Evolutionary conservation across 30 jellyfish, hydroid and myxozoan species (phyloP).

Genomic region (Sanderia malayensis): DNA sequence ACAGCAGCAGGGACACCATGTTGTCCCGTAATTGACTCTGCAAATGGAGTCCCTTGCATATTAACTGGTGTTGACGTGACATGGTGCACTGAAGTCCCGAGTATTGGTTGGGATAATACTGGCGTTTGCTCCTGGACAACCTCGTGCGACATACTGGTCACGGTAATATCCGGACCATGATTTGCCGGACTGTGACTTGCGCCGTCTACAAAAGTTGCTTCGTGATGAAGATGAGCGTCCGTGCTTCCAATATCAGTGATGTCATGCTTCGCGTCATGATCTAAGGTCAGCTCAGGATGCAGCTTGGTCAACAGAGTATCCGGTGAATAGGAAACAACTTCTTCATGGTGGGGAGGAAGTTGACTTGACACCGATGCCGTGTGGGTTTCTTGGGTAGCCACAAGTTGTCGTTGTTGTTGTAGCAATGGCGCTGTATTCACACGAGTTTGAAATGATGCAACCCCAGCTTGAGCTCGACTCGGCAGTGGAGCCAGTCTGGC

Average conservation of each 20-base stretch:
- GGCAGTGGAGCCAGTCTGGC: neutral
- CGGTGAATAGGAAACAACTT: constrained; percentile 11
- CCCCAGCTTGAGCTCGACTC: neutral
- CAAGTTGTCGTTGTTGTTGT: neutral
- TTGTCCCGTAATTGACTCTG: neutral
- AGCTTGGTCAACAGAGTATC: constrained; percentile 39
- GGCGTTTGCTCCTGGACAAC: too few relatives aligned
- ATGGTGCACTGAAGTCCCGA: neutral
- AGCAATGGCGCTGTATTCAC: neutral
- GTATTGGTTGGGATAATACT: neutral
- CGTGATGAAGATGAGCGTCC: constrained; percentile 49
- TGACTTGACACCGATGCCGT: neutral
- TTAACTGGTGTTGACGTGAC: neutral
- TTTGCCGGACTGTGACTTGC: neutral
- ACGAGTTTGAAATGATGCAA: neutral
- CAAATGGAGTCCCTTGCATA: neutral
- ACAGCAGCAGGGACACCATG: too few relatives aligned
- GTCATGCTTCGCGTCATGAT: constrained; percentile 56
- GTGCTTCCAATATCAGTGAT: constrained; percentile 33
- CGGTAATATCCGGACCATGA: neutral
- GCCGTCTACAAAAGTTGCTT: neutral
- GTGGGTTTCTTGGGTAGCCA: neutral
- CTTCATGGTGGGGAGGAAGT: neutral
- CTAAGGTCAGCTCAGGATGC: constrained; percentile 48
- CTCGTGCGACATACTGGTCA: neutral